A percentile compares a stretch with the other conserved stretches of the same genome.
Evolutionary conservation across 2,888 invertebrate species (phyloP).

Genomic region (Carcina quercana): DNA sequence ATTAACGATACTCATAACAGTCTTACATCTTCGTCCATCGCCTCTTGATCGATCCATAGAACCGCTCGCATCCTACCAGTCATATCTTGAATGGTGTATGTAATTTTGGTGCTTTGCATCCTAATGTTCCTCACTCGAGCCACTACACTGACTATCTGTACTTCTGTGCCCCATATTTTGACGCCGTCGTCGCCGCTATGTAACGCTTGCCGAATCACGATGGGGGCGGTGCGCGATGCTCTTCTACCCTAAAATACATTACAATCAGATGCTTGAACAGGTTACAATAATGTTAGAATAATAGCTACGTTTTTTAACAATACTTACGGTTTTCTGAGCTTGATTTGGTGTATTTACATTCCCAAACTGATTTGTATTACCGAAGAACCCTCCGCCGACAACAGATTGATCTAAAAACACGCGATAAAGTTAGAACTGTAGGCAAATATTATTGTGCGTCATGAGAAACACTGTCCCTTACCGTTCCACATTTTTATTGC

Average conservation of each 20-base stretch:
- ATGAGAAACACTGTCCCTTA: conserved; percentile 15
- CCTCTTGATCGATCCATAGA: conserved; percentile 63
- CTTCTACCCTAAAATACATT: conserved; percentile 49
- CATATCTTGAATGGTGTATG: conserved; percentile 67
- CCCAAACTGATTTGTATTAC: conserved; percentile 62
- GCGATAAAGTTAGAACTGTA: background rate
- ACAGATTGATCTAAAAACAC: conserved; percentile 55
- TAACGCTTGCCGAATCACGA: conserved; percentile 63
- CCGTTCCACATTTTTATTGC: conserved; percentile 41
- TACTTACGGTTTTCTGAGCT: conserved; percentile 51
- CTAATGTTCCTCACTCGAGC: conserved; percentile 57
- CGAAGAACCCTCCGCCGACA: conserved; percentile 64
- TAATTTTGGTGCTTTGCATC: conserved; percentile 66
- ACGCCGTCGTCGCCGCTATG: conserved; percentile 64
- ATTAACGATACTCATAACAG: too few relatives aligned
- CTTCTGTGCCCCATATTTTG: conserved; percentile 68
- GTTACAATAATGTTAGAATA: background rate
- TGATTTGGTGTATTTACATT: conserved; percentile 61
- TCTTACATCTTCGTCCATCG: conserved; percentile 66
- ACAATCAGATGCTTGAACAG: background rate
- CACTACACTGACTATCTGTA: conserved; percentile 60
- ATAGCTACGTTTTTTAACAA: background rate
- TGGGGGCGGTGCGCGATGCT: conserved; percentile 63
- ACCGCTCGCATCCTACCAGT: conserved; percentile 68
- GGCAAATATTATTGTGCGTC: background rate